phyloP scores from a whole-genome alignment of 1,140 invertebrate genomes.

The Diabrotica virgifera region DNA sequence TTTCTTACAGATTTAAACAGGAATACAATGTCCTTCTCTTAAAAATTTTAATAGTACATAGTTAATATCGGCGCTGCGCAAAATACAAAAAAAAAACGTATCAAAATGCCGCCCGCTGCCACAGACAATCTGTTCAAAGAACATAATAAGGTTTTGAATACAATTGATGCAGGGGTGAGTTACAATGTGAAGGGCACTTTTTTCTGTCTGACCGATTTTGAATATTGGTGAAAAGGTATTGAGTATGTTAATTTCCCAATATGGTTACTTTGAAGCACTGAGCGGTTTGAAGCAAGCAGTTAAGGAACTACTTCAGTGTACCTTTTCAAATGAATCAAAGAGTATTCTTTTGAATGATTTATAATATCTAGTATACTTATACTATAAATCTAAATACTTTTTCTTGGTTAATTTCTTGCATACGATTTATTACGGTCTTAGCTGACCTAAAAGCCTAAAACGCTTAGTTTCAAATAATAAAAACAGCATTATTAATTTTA shows the following conservation, averaged over 20 bases:
- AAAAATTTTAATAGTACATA: no score
- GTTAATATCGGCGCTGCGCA: neutral
- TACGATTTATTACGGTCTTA: no score
- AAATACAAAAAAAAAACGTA: constrained; percentile 12
- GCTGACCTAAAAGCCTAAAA: no score
- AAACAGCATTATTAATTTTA: no score
- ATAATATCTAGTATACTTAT: no score
- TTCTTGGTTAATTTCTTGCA: no score
- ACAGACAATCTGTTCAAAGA: constrained; percentile 7
- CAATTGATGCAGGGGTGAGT: constrained; percentile 15
- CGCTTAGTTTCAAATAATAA: no score
- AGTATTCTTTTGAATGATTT: no score
- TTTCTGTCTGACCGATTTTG: constrained; percentile 14
- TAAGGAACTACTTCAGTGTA: neutral
- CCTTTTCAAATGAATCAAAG: no score
- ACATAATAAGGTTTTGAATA: constrained; percentile 14
- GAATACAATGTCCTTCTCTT: no score
- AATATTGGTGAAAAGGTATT: neutral
- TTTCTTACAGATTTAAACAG: no score
- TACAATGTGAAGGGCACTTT: constrained; percentile 14
- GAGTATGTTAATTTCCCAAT: constrained; percentile 8
- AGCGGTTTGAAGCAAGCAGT: neutral
- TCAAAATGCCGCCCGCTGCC: constrained; percentile 14
- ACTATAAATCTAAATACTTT: no score
- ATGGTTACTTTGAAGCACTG: neutral